Percentiles rank a stretch among this genome's conserved stretches.
Evolutionary conservation across 2,113 vertebrate species (phyloP).

Genomic region (Aegotheles bennettii): DNA sequence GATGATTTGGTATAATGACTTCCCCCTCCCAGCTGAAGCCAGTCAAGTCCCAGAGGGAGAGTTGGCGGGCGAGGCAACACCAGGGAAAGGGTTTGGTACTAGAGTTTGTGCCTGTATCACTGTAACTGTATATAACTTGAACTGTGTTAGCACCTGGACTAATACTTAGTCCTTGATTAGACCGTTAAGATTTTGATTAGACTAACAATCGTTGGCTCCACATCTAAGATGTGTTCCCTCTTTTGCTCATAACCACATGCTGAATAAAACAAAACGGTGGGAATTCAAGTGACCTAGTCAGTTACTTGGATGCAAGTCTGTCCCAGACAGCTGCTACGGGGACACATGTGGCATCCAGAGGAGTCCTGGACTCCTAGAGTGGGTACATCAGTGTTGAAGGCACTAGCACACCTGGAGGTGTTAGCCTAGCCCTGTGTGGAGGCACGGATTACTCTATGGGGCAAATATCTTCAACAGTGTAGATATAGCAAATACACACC

Average conservation of each 20-base stretch:
- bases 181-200: not conserved
- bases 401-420: not conserved
- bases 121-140: not conserved
- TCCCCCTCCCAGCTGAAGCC: not conserved
- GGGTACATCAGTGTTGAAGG: not conserved
- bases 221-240: not conserved
- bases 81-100: not conserved
- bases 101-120: not conserved
- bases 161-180: not conserved
- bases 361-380: not conserved
- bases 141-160: not conserved
- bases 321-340: not conserved
- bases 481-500: not conserved
- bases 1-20: not conserved
- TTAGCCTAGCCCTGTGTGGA: not conserved
- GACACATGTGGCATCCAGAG: not conserved
- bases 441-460: not conserved
- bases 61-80: not conserved
- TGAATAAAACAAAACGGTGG: not conserved
- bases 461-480: not conserved
- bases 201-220: not conserved
- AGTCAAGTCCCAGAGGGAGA: not conserved
- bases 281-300: not conserved
- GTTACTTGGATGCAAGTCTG: not conserved
- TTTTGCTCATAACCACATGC: not conserved